Conservation (phyloP, 2,888 invertebrate species). For the Bugula neritina region DNA sequence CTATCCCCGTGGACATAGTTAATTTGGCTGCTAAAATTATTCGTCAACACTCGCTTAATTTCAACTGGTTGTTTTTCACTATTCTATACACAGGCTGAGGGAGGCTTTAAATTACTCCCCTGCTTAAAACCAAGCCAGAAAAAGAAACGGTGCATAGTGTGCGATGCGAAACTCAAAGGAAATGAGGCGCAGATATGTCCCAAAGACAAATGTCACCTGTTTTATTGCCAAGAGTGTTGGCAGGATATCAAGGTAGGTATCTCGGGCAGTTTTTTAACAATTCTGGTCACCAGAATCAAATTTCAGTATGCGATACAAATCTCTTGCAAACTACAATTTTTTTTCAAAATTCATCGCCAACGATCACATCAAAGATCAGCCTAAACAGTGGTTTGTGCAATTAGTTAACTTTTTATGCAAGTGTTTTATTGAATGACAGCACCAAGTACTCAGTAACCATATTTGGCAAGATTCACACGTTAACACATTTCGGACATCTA, state of each 20-base stretch:
- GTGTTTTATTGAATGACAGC: too few relatives aligned
- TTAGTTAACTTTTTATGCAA: too few relatives aligned
- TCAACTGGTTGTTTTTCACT: too few relatives aligned
- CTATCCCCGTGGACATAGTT: too few relatives aligned
- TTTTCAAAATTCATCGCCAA: background rate
- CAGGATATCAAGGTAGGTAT: constrained; percentile 35
- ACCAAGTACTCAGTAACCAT: too few relatives aligned
- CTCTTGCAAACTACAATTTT: background rate
- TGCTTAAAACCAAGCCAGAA: constrained; percentile 22
- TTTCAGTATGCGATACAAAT: background rate
- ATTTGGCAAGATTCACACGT: too few relatives aligned
- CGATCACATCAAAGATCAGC: background rate
- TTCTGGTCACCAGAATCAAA: background rate
- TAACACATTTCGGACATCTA: too few relatives aligned
- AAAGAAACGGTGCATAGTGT: constrained; percentile 36
- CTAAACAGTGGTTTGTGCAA: too few relatives aligned
- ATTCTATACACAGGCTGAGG: background rate
- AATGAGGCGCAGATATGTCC: constrained; percentile 34
- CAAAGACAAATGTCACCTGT: constrained; percentile 36
- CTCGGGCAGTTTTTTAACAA: too few relatives aligned
- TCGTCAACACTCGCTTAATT: too few relatives aligned
- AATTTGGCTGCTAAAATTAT: too few relatives aligned
- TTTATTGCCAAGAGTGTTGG: constrained; percentile 43
- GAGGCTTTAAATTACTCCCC: background rate
- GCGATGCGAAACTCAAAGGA: constrained; percentile 36